These are phyloP conservation scores for Drosophila sp. DNA, from an alignment of 1,140 invertebrate genomes.

Conservation along the genomic window DNA sequence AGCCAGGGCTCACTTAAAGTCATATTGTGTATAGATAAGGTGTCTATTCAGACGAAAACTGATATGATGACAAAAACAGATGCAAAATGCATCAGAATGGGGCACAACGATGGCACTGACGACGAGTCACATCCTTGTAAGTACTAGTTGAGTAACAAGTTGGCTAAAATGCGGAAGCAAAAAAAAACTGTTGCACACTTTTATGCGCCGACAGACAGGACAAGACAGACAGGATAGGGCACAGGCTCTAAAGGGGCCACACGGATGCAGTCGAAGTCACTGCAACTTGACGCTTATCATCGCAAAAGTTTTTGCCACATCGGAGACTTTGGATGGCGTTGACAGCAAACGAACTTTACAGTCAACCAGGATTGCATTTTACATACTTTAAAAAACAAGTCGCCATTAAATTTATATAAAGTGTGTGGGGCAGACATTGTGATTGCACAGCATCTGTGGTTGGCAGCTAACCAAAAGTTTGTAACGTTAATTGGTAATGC, in stretches of 20 bases:
- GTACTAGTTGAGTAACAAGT: slow-evolving; percentile 68
- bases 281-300: slow-evolving; percentile 70
- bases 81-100: slow-evolving; percentile 34
- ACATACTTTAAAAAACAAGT: slow-evolving; percentile 51
- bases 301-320: slow-evolving; percentile 77
- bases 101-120: slow-evolving; percentile 13
- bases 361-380: slow-evolving; percentile 16
- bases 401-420: slow-evolving; percentile 27
- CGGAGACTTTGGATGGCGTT: slow-evolving; percentile 62
- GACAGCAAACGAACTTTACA: slow-evolving; percentile 69
- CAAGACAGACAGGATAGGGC: slow-evolving; percentile 4
- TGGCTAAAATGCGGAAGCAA: slow-evolving; percentile 67
- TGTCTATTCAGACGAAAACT: slow-evolving; percentile 80
- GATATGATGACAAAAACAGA: slow-evolving; percentile 70
- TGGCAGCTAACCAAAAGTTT: slow-evolving; percentile 32
- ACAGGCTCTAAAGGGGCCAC: slow-evolving; percentile 13
- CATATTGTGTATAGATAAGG: slow-evolving; percentile 79
- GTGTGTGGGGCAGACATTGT: slow-evolving; percentile 13
- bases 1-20: slow-evolving; percentile 66
- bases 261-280: slow-evolving; percentile 18
- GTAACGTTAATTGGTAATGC: slow-evolving; percentile 54
- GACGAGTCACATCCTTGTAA: slow-evolving; percentile 43
- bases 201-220: slow-evolving; percentile 51
- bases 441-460: slow-evolving; percentile 3
- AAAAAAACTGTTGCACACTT: slow-evolving; percentile 65